Conservation (phyloP, 2,113 vertebrate species). For the Saimiri boliviensis region DNA sequence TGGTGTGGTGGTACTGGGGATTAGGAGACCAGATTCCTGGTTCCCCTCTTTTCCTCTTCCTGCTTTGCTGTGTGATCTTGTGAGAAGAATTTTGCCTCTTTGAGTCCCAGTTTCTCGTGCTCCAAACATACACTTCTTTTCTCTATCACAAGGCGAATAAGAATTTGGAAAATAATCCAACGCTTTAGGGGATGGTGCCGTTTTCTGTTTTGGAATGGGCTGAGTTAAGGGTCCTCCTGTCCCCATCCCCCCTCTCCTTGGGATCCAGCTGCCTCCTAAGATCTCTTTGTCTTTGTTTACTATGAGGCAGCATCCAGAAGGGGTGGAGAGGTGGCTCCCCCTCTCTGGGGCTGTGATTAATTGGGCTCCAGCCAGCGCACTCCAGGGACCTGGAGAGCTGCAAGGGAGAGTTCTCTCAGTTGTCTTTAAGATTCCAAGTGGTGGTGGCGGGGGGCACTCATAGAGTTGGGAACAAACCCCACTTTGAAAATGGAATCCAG, state of each 20-base stretch:
- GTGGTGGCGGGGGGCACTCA: neutral
- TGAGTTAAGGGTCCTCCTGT: neutral
- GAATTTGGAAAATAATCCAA: neutral
- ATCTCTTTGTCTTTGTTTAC: conserved; percentile 47
- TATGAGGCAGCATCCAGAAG: neutral
- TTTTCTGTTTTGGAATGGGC: neutral
- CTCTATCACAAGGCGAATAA: neutral
- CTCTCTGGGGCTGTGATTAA: conserved; percentile 45
- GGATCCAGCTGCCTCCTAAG: neutral
- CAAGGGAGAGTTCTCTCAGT: neutral
- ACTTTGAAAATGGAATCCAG: conserved; percentile 27
- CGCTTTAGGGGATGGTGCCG: neutral
- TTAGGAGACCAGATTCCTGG: neutral
- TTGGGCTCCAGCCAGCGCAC: conserved; percentile 26
- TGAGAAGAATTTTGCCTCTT: neutral
- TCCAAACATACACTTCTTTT: neutral
- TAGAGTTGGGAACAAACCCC: neutral
- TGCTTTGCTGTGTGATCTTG: neutral
- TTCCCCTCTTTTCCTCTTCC: too few species aligned
- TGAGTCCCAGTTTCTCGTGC: neutral
- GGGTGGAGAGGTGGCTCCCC: neutral
- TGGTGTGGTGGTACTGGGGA: fast-evolving
- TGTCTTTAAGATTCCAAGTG: conserved; percentile 5
- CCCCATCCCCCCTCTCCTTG: neutral
- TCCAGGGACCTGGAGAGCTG: neutral